Evolutionary conservation across 1,140 invertebrate species (phyloP), one percentile per base, ranked within the genome.

Genomic region (Caenorhabditis latens): DNA sequence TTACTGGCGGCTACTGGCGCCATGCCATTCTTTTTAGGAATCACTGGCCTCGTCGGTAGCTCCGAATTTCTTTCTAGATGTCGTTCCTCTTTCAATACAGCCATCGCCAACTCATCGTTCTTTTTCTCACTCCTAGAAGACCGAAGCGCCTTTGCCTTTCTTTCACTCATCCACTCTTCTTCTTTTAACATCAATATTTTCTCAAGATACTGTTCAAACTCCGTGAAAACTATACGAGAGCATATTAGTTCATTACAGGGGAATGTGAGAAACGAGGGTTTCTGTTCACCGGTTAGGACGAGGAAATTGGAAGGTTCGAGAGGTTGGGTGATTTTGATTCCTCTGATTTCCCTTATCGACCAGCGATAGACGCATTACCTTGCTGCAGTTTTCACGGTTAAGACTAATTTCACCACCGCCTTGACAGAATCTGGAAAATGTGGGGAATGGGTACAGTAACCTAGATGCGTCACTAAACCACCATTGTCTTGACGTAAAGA

Each of bases 121-220:
- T 61, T 84, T 63, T 84, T 87, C 40, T 67, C 83, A 82, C 61
- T 87, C 19, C 82, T 84, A 8, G 53, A 32, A 9, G n/a, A 11
- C 75, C 55, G n/a, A 9, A 87, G 24, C 2, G 83, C 86, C 48
- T 82, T 53, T 4, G 84, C 65, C 19, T 88, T 88, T 55, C 84
- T 83, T 21, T 88, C 87, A 42, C 84, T 75, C 87, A 88, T 85
- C 84, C 84, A 88, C 55, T 84, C 42, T 19, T 88, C 87, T 48
- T 83, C 87, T 65, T 88, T 88, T 46, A 88, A 21, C 42, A 50
- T 84, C 0, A 19, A 40, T n/a, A 88, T 55, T 61, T 88, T 83
- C 19, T 88, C 87, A 1, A 88, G 71, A 58, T 85, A 83, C 21
- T 32, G 83, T 42, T 86, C 86, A 24, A 86, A 83, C n/a, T 86